phyloP scores from a whole-genome alignment of 1,140 invertebrate species.

The Eubasilissa regina region DNA sequence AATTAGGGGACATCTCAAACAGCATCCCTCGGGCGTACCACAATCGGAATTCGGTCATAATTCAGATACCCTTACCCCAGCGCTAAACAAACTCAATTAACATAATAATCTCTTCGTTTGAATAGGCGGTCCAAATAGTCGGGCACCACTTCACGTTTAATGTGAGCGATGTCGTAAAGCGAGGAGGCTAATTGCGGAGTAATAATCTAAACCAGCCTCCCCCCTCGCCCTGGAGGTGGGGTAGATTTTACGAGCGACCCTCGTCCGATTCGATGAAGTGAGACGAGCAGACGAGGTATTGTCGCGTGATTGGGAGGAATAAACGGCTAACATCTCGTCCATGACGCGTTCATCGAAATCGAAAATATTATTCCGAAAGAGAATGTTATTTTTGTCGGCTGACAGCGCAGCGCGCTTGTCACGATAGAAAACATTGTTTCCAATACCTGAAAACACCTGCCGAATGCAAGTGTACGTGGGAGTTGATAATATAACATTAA shows the following conservation, averaged over 20 bases:
- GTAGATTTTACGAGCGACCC: slow-evolving; percentile 18
- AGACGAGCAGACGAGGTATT: not conserved
- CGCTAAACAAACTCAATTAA: slow-evolving; percentile 55
- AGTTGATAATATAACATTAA: no score
- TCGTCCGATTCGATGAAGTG: not conserved
- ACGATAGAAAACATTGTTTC: slow-evolving; percentile 8
- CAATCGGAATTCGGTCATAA: slow-evolving; percentile 21
- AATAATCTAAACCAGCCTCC: slow-evolving; percentile 45
- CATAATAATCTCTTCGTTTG: slow-evolving; percentile 54
- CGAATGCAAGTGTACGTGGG: no score
- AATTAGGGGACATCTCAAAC: slow-evolving; percentile 33
- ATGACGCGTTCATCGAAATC: no score
- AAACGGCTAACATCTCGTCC: no score
- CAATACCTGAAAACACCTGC: not conserved
- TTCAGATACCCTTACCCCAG: slow-evolving; percentile 23
- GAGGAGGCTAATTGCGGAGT: slow-evolving; percentile 54
- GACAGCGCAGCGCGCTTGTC: not conserved
- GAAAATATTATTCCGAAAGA: slow-evolving; percentile 8
- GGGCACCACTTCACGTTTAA: slow-evolving; percentile 49
- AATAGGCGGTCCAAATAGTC: slow-evolving; percentile 40
- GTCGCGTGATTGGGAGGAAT: not conserved
- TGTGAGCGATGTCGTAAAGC: slow-evolving; percentile 45
- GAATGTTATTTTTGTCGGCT: not conserved
- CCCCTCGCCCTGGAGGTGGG: not conserved
- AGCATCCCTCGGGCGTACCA: slow-evolving; percentile 37